Base-by-base conservation (phyloP, 2,113 vertebrate species). In the Rhabdornis inornatus region DNA sequence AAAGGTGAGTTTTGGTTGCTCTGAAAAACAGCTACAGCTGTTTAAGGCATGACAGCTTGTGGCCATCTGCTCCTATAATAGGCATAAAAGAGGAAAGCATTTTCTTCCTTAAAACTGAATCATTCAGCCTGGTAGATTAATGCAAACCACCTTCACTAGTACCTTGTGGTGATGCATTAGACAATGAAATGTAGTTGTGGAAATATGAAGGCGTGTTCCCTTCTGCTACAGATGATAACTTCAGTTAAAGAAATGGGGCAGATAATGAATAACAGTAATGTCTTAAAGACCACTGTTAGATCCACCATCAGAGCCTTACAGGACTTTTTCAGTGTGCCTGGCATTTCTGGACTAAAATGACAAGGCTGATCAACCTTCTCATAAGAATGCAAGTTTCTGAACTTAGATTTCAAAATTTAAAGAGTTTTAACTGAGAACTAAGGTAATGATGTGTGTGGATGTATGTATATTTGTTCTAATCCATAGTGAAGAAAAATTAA, bases 1-100 rank as follows among this genome's bases (percentile, higher is more conserved):
- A 89, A 90, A 95, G 94, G 91, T 96, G 93, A 94, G 83, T 95
- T 88, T 94, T 85, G 52, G 16, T 82, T 93, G 65, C 79, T 92
- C 56, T 15, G 40, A 42, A 42, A 42, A 42, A 42, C 75, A 79
- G 57, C 39, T 83, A 33, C 61, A 64, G 59, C 84, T 24, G 35
- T 81, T 92, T 74, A 89, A 87, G 59, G 52, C 77, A 37, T 70
- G 56, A 15, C 72, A 84, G 53, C 79, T 82, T 3, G 3, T 87
- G 65, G 42, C 57, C 44, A 30, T 85, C 23, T 82, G 30, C 66
- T 77, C 14, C 37, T 60, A 0, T 35, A 52, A 13, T 31, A 80
- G n/a, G 3, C 0, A 2, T 61, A 52, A 31, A 33, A 72, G 44
- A 76, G 20, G 66, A 70, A 76, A n/a, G 28, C 28, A 25, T 68